These are phyloP conservation scores for Coenonympha glycerion DNA, from an alignment of 2,888 invertebrate genomes.

Conservation along the genomic window DNA sequence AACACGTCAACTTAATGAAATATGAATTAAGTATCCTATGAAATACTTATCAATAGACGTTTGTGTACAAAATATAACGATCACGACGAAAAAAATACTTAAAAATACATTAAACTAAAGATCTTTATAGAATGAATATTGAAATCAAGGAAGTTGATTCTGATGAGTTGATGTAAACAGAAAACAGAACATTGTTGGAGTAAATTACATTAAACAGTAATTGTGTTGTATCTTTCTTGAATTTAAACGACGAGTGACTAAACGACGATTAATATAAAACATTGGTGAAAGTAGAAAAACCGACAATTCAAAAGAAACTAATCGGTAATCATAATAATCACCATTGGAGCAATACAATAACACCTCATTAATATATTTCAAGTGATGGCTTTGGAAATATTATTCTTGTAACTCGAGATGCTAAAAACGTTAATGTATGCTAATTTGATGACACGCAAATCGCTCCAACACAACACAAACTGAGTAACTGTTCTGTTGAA, in stretches of 20 bases:
- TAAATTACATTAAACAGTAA: neutral
- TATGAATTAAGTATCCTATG: no score
- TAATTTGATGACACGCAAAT: constrained; percentile 31
- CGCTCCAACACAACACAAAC: constrained; percentile 40
- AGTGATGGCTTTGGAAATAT: neutral
- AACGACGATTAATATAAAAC: neutral
- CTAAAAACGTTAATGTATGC: constrained; percentile 18
- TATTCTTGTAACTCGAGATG: neutral
- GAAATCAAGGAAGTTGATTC: neutral
- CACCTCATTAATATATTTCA: constrained; percentile 1
- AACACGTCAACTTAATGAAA: no score
- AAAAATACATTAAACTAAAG: no score
- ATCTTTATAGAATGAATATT: no score
- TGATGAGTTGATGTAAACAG: neutral
- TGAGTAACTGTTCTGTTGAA: constrained; percentile 43
- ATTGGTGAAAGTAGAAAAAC: neutral
- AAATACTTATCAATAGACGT: no score
- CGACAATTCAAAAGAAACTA: neutral
- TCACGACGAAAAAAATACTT: no score
- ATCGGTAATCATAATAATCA: neutral
- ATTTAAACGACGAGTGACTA: neutral
- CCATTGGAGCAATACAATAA: neutral
- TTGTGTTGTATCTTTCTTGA: neutral
- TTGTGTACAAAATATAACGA: no score
- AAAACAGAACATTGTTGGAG: neutral